A percentile compares a stretch with the other conserved stretches of the same genome.
These are phyloP conservation scores for Glaucidium brasilianum DNA, from an alignment of 2,113 vertebrate genomes.

Conservation along the genomic window DNA sequence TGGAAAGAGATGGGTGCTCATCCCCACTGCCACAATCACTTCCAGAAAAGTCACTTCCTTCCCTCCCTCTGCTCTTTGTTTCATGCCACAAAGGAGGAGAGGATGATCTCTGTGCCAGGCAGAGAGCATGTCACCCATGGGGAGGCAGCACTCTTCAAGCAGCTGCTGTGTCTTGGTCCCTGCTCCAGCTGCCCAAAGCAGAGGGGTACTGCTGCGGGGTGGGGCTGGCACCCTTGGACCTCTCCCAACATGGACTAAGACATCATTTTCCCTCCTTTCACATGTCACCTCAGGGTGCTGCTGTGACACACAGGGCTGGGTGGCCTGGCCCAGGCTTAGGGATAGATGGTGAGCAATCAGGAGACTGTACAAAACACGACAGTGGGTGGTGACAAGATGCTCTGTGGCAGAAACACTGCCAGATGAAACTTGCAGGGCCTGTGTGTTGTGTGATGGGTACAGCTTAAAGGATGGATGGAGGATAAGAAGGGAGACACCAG, in stretches of 20 bases:
- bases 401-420: not conserved
- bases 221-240: not conserved
- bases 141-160: not conserved
- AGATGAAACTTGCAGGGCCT: not conserved
- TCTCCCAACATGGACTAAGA: not conserved
- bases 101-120: not conserved
- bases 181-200: not conserved
- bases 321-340: not conserved
- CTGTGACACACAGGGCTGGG: not conserved
- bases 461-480: not conserved
- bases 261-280: not conserved
- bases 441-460: not conserved
- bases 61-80: slow-evolving; percentile 27
- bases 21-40: not conserved
- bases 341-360: not conserved
- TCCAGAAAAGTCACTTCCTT: slow-evolving; percentile 56
- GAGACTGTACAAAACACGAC: not conserved
- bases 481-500: not conserved
- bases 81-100: not conserved
- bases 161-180: not conserved
- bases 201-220: not conserved
- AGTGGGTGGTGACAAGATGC: not conserved
- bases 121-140: not conserved
- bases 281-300: no score
- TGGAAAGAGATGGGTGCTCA: slow-evolving; percentile 24